phyloP scores from a whole-genome alignment of 2,888 invertebrate genomes.

The Lasioglossum vierecki region DNA sequence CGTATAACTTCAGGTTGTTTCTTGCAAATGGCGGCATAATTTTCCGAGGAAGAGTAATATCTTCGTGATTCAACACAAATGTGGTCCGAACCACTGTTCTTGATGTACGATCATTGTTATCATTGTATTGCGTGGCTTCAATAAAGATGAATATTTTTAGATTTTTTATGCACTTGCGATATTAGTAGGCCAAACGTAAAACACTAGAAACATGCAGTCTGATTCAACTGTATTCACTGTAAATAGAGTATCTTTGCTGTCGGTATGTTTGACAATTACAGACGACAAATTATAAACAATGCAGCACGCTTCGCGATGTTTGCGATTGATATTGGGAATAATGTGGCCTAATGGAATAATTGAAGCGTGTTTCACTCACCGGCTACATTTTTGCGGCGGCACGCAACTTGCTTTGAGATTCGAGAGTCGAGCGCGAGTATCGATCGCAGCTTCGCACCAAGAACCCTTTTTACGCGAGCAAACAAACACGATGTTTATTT shows the following conservation, averaged over 20 bases:
- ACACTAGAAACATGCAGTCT: not conserved
- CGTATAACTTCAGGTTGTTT: conserved; percentile 47
- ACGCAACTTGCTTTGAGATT: not conserved
- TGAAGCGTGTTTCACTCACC: conserved; percentile 1
- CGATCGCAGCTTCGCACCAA: conserved; percentile 32
- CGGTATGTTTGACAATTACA: not conserved
- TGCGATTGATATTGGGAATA: not conserved
- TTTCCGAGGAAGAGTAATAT: conserved; percentile 11
- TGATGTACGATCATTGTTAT: not conserved
- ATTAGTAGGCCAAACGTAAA: not conserved
- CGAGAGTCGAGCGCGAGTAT: conserved; percentile 13
- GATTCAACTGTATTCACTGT: not conserved
- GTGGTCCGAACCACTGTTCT: not conserved
- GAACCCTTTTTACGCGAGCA: conserved; percentile 48
- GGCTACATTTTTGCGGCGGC: not conserved
- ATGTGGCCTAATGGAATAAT: not conserved
- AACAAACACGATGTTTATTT: conserved; percentile 55
- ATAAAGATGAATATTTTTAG: not conserved
- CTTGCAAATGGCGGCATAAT: conserved; percentile 26
- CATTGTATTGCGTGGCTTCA: too few relatives aligned
- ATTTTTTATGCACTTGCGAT: not conserved
- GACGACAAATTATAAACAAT: not conserved
- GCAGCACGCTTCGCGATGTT: not conserved
- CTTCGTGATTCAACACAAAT: not conserved
- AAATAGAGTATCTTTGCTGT: not conserved